Conservation (phyloP, 1,140 invertebrate genomes). For the Lepidurus packardi region DNA sequence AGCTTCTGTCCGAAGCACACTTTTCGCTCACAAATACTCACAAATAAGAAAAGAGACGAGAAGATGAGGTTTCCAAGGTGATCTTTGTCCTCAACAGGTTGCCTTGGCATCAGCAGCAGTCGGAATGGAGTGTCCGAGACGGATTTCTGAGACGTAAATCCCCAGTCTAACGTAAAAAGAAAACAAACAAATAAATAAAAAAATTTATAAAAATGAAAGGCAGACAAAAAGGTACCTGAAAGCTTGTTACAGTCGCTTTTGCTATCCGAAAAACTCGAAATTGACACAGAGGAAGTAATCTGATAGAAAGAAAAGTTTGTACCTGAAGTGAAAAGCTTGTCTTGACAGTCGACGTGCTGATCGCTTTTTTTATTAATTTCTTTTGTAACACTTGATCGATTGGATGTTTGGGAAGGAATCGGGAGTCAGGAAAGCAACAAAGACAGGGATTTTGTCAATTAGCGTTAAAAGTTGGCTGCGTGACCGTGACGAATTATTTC, state of each 20-base stretch:
- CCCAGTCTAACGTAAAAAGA: neutral
- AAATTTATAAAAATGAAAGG: too few species aligned
- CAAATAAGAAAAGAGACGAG: neutral
- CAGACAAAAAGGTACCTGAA: too few species aligned
- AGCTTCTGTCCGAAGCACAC: neutral
- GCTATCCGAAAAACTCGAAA: too few species aligned
- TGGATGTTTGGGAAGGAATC: too few species aligned
- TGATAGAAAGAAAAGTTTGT: too few species aligned
- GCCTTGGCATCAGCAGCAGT: conserved; percentile 3
- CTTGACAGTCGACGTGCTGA: too few species aligned
- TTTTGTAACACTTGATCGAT: too few species aligned
- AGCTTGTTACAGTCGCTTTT: too few species aligned
- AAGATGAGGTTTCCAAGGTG: conserved; percentile 6
- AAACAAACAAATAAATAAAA: neutral
- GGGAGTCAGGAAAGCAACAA: neutral
- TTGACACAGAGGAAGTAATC: too few species aligned
- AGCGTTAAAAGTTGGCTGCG: neutral
- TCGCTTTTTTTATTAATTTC: too few species aligned
- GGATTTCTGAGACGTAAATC: neutral
- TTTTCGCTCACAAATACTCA: neutral
- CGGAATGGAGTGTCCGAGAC: neutral
- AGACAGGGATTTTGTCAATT: neutral
- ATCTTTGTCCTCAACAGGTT: conserved; percentile 19
- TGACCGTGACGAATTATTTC: neutral
- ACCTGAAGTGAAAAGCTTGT: too few species aligned